A percentile compares a stretch with the other conserved stretches of the same genome.
Evolutionary conservation across 2,888 invertebrate species (phyloP).

Genomic region (Dioctria linearis): DNA sequence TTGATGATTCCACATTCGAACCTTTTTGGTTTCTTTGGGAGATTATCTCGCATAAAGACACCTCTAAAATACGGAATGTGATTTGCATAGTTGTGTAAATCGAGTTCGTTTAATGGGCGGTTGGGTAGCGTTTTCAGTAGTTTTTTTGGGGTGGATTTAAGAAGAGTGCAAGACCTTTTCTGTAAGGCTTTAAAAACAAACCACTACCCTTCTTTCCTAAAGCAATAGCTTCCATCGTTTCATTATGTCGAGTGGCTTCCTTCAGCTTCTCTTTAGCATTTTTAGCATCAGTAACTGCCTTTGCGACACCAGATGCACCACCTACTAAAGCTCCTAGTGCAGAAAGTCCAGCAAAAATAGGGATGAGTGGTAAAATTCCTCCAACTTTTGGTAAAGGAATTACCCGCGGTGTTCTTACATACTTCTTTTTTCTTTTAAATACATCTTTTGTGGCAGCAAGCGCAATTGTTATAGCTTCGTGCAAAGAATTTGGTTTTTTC

Average conservation of each 20-base stretch:
- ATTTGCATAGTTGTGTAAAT: conserved; percentile 63
- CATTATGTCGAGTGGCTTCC: conserved; percentile 65
- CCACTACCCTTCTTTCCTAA: conserved; percentile 66
- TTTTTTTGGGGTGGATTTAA: conserved; percentile 59
- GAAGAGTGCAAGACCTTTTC: conserved; percentile 47
- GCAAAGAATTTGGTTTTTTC: too few relatives aligned
- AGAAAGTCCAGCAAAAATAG: too few relatives aligned
- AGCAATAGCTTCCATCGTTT: conserved; percentile 46
- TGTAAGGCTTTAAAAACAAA: conserved; percentile 61
- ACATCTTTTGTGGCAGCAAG: too few relatives aligned
- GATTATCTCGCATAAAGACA: background rate
- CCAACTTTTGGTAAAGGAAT: too few relatives aligned
- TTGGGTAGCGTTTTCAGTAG: conserved; percentile 62
- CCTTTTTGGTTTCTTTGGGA: conserved; percentile 45
- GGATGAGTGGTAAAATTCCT: too few relatives aligned
- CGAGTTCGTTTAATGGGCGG: conserved; percentile 60
- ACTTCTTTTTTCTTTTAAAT: too few relatives aligned
- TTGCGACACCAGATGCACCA: conserved; percentile 66
- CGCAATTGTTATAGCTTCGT: too few relatives aligned
- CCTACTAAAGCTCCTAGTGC: too few relatives aligned
- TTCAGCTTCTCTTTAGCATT: conserved; percentile 63
- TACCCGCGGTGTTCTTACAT: too few relatives aligned
- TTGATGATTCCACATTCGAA: conserved; percentile 55
- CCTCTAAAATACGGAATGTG: conserved; percentile 64
- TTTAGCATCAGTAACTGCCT: conserved; percentile 65